Percentiles rank a stretch among this genome's conserved stretches.
Evolutionary conservation across 2,113 vertebrate species (phyloP).

Genomic region (Ondatra zibethicus): DNA sequence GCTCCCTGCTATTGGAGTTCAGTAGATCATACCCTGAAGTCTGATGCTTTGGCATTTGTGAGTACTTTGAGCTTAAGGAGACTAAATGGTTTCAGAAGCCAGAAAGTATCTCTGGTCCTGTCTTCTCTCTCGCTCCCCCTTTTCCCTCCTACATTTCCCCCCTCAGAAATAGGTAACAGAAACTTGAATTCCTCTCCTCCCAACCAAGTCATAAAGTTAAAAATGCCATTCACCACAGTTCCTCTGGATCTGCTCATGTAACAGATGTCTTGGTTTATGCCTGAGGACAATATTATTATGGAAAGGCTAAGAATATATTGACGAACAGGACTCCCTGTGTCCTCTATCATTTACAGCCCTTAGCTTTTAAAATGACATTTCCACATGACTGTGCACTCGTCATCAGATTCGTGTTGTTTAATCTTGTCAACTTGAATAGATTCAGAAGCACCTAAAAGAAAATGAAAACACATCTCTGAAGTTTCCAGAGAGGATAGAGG

Average conservation of each 20-base stretch:
- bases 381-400: neutral
- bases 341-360: too few relatives aligned
- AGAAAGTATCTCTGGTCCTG: neutral
- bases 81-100: neutral
- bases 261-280: neutral
- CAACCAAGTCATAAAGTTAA: neutral
- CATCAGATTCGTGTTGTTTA: too few relatives aligned
- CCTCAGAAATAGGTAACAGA: neutral
- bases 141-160: neutral
- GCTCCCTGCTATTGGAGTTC: neutral
- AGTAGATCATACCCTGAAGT: neutral
- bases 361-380: neutral
- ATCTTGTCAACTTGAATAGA: neutral
- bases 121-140: too few relatives aligned
- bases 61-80: neutral
- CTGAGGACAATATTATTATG: neutral
- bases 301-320: neutral
- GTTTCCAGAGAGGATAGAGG: neutral
- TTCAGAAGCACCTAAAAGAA: neutral
- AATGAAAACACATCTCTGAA: too few relatives aligned
- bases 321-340: neutral
- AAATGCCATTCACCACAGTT: neutral
- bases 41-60: neutral
- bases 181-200: neutral
- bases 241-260: neutral